Conservation (phyloP, 2,888 invertebrate genomes). For the Heliconius charithonia region DNA sequence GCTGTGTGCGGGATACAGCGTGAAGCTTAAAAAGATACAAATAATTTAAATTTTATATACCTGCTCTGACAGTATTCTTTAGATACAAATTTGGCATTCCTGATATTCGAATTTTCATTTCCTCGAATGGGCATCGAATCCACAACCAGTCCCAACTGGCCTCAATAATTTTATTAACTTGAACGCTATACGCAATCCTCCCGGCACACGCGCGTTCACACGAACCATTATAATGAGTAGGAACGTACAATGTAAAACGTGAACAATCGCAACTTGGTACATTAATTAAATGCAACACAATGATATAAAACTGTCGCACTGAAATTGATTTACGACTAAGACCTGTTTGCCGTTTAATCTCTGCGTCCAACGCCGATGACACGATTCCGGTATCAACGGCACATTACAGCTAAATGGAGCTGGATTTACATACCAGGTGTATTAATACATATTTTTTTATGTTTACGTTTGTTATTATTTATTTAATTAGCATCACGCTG, state of each 20-base stretch:
- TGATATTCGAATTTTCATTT: too few species aligned
- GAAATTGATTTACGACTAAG: conserved; percentile 74
- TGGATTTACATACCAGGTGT: conserved; percentile 51
- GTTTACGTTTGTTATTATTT: conserved; percentile 17
- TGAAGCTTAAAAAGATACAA: too few species aligned
- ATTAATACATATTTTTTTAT: conserved; percentile 35
- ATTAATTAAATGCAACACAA: conserved; percentile 64
- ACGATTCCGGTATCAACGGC: conserved; percentile 73
- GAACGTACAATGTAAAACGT: conserved; percentile 26
- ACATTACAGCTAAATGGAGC: conserved; percentile 67
- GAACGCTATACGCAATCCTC: neutral
- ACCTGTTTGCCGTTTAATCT: conserved; percentile 78
- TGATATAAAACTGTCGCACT: conserved; percentile 64
- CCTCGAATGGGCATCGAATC: too few species aligned
- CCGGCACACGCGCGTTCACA: neutral
- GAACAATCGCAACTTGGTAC: conserved; percentile 48
- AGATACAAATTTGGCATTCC: too few species aligned
- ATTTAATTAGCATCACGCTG: neutral
- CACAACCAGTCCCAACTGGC: too few species aligned
- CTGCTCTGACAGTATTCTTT: too few species aligned
- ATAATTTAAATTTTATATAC: too few species aligned
- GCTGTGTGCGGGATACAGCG: too few species aligned
- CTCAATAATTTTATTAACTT: neutral
- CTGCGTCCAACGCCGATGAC: conserved; percentile 64
- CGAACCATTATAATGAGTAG: neutral